Percentiles rank a stretch among this genome's conserved stretches.
phyloP scores from a whole-genome alignment of 2,113 vertebrate genomes.

The Probosciger aterrimus region DNA sequence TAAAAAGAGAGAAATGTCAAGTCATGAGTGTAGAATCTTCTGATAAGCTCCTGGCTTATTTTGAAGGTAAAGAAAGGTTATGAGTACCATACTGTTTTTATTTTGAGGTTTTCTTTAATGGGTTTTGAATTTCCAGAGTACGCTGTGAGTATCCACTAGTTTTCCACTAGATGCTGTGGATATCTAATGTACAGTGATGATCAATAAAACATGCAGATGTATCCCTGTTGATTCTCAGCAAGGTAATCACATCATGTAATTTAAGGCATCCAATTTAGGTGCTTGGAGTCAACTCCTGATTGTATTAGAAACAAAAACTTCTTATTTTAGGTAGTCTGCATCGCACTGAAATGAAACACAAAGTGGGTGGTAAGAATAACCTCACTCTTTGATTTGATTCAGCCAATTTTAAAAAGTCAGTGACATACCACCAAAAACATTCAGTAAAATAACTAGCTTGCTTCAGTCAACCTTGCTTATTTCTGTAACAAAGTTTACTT shows the following conservation, averaged over 20 bases:
- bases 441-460: not conserved
- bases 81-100: rapidly evolving
- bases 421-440: not conserved
- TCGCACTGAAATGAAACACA: not conserved
- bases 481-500: not conserved
- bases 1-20: not conserved
- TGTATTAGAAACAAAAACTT: not conserved
- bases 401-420: not conserved
- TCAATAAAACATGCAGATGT: not conserved
- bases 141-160: not conserved
- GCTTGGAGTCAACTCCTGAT: not conserved
- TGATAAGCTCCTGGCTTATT: not conserved
- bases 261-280: not conserved
- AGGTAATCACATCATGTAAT: not conserved
- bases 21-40: not conserved
- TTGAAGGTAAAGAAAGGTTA: not conserved
- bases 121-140: not conserved
- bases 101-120: not conserved
- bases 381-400: not conserved
- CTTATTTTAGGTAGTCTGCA: not conserved
- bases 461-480: not conserved
- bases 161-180: not conserved
- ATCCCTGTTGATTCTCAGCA: not conserved
- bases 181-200: not conserved
- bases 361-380: not conserved